phyloP scores from a whole-genome alignment of 1,140 invertebrate genomes.

The Tetragnatha versicolor region DNA sequence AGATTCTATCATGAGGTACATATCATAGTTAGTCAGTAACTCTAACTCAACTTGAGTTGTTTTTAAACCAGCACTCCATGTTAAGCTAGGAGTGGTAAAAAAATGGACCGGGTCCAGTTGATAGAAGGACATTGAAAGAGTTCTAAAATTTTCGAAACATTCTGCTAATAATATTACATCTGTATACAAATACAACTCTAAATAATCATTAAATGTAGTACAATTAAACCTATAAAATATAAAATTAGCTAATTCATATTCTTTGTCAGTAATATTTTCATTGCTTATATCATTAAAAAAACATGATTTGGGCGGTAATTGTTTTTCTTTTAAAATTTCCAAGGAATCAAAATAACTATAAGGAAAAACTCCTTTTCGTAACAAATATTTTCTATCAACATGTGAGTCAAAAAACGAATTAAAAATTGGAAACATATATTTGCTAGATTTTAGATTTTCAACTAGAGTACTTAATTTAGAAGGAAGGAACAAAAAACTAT shows the following conservation, averaged over 20 bases:
- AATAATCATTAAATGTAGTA: constrained; percentile 58
- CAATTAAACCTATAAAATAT: constrained; percentile 59
- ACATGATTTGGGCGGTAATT: neutral
- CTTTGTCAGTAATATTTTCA: neutral
- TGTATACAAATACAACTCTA: constrained; percentile 56
- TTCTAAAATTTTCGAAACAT: constrained; percentile 59
- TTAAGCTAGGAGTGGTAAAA: constrained; percentile 5
- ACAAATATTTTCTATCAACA: too few relatives aligned
- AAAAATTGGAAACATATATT: too few relatives aligned
- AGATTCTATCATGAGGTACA: neutral
- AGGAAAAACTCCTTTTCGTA: constrained; percentile 32
- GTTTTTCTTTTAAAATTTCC: constrained; percentile 56
- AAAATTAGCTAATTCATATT: constrained; percentile 32
- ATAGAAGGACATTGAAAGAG: constrained; percentile 36
- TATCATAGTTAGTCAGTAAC: constrained; percentile 21
- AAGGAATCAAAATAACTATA: constrained; percentile 57
- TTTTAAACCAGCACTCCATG: constrained; percentile 27
- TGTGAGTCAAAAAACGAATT: too few relatives aligned
- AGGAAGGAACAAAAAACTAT: too few relatives aligned
- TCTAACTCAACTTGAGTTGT: neutral
- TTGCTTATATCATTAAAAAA: neutral
- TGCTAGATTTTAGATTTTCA: too few relatives aligned
- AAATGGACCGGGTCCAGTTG: constrained; percentile 16
- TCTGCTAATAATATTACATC: constrained; percentile 58
- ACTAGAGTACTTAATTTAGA: too few relatives aligned